Percentiles rank a stretch among this genome's conserved stretches.
phyloP scores from a whole-genome alignment of 1,140 invertebrate genomes.

The Pseudomyrmex dendroicus region DNA sequence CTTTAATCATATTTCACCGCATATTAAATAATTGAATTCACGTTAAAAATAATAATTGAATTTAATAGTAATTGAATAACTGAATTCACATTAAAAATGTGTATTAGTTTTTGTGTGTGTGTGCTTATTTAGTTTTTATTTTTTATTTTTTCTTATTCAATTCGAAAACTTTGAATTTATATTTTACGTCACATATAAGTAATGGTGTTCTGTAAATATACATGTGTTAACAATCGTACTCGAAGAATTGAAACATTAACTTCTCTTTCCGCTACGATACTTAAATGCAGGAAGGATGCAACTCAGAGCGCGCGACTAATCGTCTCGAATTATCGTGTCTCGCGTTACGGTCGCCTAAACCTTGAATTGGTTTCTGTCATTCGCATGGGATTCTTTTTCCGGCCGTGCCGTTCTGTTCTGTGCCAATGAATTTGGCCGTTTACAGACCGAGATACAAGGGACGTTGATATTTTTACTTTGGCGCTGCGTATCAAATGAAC shows the following conservation, averaged over 20 bases:
- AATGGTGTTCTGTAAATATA: too few species aligned
- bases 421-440: neutral
- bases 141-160: neutral
- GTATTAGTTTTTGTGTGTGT: neutral
- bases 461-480: conserved; percentile 28
- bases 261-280: neutral
- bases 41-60: neutral
- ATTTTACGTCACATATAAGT: neutral
- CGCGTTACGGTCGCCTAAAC: conserved; percentile 30
- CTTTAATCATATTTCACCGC: conserved; percentile 1
- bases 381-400: conserved; percentile 18
- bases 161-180: neutral
- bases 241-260: neutral
- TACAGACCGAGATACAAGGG: conserved; percentile 26
- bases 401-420: neutral
- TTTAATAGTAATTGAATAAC: too few species aligned
- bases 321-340: conserved; percentile 28
- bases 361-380: conserved; percentile 23
- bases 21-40: neutral
- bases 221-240: too few species aligned
- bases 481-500: neutral
- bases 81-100: too few species aligned
- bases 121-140: neutral
- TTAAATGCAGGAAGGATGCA: conserved; percentile 8
- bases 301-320: conserved; percentile 25